Conservation (phyloP, 2,797 vertebrate species). For the Myotis findleyi region DNA sequence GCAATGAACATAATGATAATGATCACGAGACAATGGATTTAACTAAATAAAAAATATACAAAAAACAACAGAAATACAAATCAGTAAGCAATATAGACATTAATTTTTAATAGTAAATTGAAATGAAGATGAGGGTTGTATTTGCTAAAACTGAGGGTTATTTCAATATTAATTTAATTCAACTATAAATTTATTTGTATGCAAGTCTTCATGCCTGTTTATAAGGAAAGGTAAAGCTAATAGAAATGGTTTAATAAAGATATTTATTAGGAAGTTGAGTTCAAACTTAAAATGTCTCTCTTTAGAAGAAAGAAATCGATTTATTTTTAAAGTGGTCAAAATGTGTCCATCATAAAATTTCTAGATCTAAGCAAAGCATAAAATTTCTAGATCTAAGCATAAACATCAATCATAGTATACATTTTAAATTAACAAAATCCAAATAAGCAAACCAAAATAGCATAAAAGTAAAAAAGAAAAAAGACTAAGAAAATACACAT, state of each 20-base stretch:
- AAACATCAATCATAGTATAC: background rate
- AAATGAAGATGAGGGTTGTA: background rate
- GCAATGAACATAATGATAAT: background rate
- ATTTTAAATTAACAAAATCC: background rate
- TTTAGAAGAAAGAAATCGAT: background rate
- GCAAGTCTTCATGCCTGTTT: background rate
- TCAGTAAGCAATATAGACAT: background rate
- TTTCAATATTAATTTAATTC: background rate
- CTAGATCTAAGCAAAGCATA: background rate
- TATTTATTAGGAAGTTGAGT: background rate
- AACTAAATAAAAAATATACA: background rate
- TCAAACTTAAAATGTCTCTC: background rate
- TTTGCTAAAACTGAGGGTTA: background rate
- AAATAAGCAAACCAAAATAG: background rate
- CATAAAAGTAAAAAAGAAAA: background rate
- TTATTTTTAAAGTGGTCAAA: background rate
- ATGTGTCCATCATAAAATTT: background rate
- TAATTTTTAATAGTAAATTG: conserved; percentile 7
- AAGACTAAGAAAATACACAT: background rate
- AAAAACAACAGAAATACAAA: background rate
- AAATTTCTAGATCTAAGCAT: background rate
- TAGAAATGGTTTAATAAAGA: background rate
- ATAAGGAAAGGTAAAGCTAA: background rate
- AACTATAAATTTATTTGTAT: background rate
- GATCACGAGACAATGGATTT: background rate